Evolutionary conservation across 2,888 invertebrate species (phyloP).

Genomic region (Spicauda simplicius): DNA sequence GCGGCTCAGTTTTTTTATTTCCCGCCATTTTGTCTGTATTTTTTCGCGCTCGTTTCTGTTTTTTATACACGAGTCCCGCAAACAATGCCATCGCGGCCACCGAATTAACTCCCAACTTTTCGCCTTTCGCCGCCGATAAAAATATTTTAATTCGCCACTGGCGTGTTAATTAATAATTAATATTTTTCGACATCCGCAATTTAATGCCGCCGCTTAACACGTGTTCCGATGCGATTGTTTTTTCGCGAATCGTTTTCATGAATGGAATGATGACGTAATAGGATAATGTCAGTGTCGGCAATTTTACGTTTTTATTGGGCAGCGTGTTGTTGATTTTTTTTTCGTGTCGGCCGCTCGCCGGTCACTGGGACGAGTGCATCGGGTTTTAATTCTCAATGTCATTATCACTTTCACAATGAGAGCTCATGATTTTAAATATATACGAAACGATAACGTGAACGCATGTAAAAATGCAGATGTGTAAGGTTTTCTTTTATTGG

Average conservation of each 20-base stretch:
- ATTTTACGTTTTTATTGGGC: constrained; percentile 83
- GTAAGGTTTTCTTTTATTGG: constrained; percentile 39
- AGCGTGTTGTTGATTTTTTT: constrained; percentile 76
- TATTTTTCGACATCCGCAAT: constrained; percentile 78
- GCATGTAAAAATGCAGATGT: constrained; percentile 44
- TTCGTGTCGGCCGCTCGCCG: constrained; percentile 66
- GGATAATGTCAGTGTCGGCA: constrained; percentile 81
- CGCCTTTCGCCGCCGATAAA: constrained; percentile 81
- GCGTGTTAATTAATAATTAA: constrained; percentile 83
- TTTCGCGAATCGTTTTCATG: constrained; percentile 77
- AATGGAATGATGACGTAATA: constrained; percentile 84
- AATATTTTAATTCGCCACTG: constrained; percentile 80
- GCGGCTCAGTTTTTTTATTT: constrained; percentile 70
- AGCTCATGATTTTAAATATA: constrained; percentile 54
- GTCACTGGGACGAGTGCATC: constrained; percentile 80
- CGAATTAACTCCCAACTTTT: constrained; percentile 81
- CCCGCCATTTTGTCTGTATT: constrained; percentile 69
- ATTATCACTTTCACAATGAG: constrained; percentile 83
- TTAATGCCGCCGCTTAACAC: constrained; percentile 80
- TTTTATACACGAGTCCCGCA: constrained; percentile 79
- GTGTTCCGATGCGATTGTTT: constrained; percentile 77
- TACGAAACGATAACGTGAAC: constrained; percentile 39
- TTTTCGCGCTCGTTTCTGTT: constrained; percentile 73
- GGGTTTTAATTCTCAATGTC: constrained; percentile 83
- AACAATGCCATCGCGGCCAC: constrained; percentile 82